Conservation (phyloP, 2,797 vertebrate species). For the Galago senegalensis region DNA sequence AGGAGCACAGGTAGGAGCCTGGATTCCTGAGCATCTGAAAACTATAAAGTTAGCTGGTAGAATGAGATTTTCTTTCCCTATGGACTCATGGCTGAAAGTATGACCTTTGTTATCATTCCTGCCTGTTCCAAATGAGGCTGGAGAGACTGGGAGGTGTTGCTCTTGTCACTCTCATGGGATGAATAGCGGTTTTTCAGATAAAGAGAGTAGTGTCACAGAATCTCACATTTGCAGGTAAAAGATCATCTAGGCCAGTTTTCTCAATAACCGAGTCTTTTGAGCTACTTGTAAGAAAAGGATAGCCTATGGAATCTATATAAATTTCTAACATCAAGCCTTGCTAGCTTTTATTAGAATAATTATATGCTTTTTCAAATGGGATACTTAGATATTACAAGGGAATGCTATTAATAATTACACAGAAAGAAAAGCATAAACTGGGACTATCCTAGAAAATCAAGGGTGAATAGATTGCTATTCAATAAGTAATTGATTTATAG, state of each 20-base stretch:
- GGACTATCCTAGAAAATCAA: background rate
- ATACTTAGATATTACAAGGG: background rate
- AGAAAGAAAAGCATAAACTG: background rate
- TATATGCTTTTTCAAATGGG: background rate
- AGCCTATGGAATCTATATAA: background rate
- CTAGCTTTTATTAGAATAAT: background rate
- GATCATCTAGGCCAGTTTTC: background rate
- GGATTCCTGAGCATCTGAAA: background rate
- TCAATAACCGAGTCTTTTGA: background rate
- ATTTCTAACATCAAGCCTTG: slow-evolving; percentile 19
- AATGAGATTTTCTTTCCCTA: background rate
- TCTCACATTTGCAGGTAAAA: background rate
- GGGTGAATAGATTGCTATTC: background rate
- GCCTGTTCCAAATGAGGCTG: background rate
- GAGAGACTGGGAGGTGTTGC: background rate
- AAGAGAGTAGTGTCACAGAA: background rate
- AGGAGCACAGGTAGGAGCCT: background rate
- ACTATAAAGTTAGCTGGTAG: background rate
- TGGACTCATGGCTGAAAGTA: background rate
- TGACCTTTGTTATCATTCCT: background rate
- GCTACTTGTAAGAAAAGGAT: background rate
- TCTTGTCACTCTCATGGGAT: background rate
- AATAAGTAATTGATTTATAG: background rate
- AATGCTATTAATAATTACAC: slow-evolving; percentile 1
- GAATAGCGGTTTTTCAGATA: background rate